Conservation (phyloP, 2,113 vertebrate species). For the Scomber scombrus region DNA sequence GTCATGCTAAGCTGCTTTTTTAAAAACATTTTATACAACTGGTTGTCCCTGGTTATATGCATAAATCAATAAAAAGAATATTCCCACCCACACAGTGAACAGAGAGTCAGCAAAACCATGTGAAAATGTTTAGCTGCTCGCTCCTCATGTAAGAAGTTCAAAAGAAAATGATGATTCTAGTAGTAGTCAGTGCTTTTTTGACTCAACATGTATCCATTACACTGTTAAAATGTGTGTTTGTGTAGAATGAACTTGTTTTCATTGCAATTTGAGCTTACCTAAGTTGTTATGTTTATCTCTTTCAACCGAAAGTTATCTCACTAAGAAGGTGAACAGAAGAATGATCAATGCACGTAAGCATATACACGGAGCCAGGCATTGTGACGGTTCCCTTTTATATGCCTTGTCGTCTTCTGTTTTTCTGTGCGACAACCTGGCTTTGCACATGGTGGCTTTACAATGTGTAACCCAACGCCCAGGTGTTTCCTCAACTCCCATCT, state of each 20-base stretch:
- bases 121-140: slow-evolving; percentile 1
- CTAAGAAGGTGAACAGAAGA: background rate
- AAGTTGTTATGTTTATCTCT: background rate
- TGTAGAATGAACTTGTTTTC: background rate
- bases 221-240: background rate
- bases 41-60: background rate
- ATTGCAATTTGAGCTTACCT: background rate
- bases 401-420: slow-evolving; percentile 2
- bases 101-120: background rate
- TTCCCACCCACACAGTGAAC: background rate
- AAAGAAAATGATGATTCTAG: background rate
- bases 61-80: slow-evolving; percentile 3
- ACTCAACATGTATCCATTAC: background rate
- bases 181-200: background rate
- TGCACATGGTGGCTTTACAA: slow-evolving; percentile 49
- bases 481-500: slow-evolving; percentile 71
- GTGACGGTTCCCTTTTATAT: background rate
- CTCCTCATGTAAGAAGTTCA: background rate
- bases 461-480: slow-evolving; percentile 63
- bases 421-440: slow-evolving; percentile 36
- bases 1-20: background rate
- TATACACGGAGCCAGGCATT: background rate
- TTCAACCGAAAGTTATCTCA: background rate
- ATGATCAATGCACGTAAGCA: background rate
- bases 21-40: background rate